Base-by-base conservation (phyloP, 2,113 vertebrate genomes). In the Perca schrenkii region DNA sequence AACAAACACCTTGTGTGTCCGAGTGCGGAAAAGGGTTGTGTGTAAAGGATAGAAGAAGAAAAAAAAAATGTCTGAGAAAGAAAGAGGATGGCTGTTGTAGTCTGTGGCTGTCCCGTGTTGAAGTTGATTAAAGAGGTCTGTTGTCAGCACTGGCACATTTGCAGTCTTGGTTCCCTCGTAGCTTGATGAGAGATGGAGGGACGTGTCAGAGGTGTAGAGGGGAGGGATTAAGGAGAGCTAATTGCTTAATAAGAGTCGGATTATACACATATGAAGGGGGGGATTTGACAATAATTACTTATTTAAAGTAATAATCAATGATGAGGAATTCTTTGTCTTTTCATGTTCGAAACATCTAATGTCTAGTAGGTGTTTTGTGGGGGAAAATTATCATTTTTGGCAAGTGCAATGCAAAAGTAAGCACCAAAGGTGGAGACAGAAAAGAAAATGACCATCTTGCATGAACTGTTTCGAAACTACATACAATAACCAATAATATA, bases 141-240 rank as follows among this genome's bases (percentile, higher is more conserved):
- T 84, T 93, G 90, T 94, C 92, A 90, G 87, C 91, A 85, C 91
- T 67, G 86, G 61, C 80, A 85, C 87, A 91, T 93, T 85, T 91
- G 49, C 6, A 1, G 25, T 46, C 75, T 4, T 36, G 22, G 74
- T 57, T 88, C 49, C 49, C 66, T 73, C 53, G 58, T 1, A 36
- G 71, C 58, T 50, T 4, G 92, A 85, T 87, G 91, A 93, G 19
- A 80, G 92, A 94, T 4, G 62, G 82, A 82, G 8, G 53, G 76
- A 72, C 31, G 63, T 74, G 76, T 80, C 54, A 2, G 77, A 64
- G 49, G 40, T 49, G 69, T 34, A 69, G 75, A 57, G n/a, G 66
- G 72, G 68, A 64, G 52, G 80, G 84, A 85, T 82, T 88, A 88
- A 73, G 40, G 75, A 60, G 8, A 49, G 64, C 63, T 82, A 80